Evolutionary conservation across 2,888 invertebrate species (phyloP), one percentile per base, ranked within the genome.

Genomic region (Xylota segnis): DNA sequence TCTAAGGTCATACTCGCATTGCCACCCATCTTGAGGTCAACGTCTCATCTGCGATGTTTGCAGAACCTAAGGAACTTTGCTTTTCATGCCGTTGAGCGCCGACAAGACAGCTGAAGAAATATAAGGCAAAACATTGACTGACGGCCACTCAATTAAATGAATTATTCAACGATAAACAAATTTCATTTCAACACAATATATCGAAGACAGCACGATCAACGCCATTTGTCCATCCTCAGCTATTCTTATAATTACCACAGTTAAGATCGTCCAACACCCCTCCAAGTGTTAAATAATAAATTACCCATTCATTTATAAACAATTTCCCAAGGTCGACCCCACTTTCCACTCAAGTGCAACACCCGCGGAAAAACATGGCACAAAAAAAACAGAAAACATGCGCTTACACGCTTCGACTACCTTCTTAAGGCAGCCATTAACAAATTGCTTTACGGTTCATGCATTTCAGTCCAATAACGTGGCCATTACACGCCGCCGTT

Each of bases 381-480:
- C 5, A 66, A 66, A 27, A 2, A 27, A 29, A 52, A 37, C 1
- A 37, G 9, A 37, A 37, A 37, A 37, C 37, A 37, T 5, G 14
- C 66, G 14, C 66, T 43, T 70, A 70, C 18, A 5, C 18, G 16
- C 2, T 14, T 70, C 10, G 18, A 68, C 32, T 63, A n/a, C 32
- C 61, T 18, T 43, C 52, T 18, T 63, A 29, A 52, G 27, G 16
- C 29, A 70, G 23, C 58, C 47, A 23, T 56, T 50, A 34, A 52
- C 37, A 54, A n/a, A 59, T 56, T 9, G 45, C n/a, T 40, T 71
- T 78, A 77, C 52, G 66, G 78, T 78, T 54, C 45, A 29, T 37
- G 66, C 52, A 47, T 40, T 59, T 65, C 27, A 47, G 47, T 23
- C 65, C 72, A 37, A 18, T 78, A 61, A 68, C 34, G 32, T 18